These are phyloP conservation scores for Canis aureus DNA, from an alignment of 2,113 vertebrate genomes.

Conservation along the genomic window DNA sequence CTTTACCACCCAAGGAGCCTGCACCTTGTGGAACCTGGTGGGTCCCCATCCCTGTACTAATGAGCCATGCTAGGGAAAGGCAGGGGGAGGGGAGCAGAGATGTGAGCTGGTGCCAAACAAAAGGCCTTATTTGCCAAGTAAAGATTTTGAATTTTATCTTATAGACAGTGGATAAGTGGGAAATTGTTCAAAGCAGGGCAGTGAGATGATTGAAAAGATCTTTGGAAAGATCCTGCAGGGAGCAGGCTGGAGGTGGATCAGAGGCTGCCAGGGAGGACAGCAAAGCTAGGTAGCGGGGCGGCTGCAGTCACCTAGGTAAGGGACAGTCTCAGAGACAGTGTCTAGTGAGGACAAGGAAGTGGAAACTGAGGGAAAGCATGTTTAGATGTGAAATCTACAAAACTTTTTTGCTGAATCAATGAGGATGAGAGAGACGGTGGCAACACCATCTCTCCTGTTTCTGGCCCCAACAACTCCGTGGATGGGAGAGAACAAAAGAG, in stretches of 20 bases:
- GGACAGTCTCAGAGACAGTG: neutral
- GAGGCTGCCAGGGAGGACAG: rapidly evolving
- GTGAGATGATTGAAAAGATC: neutral
- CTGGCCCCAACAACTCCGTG: neutral
- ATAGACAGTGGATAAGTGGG: too few species aligned
- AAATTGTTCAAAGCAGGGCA: neutral
- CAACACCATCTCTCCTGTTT: neutral
- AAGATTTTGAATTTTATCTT: neutral
- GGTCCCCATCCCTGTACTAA: neutral
- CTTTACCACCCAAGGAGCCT: rapidly evolving
- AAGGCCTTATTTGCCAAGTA: neutral
- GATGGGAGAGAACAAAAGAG: neutral
- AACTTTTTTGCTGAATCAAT: neutral
- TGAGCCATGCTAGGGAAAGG: neutral
- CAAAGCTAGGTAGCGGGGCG: neutral
- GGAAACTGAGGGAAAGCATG: neutral
- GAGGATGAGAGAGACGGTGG: neutral
- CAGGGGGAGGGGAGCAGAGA: neutral
- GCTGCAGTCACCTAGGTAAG: neutral
- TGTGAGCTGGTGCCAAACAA: rapidly evolving
- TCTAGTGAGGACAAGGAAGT: neutral
- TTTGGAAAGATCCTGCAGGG: neutral
- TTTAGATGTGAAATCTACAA: neutral
- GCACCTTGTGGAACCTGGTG: neutral
- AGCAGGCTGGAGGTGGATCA: neutral